phyloP scores from a whole-genome alignment of 2,113 vertebrate genomes.

The Marmota monax region DNA sequence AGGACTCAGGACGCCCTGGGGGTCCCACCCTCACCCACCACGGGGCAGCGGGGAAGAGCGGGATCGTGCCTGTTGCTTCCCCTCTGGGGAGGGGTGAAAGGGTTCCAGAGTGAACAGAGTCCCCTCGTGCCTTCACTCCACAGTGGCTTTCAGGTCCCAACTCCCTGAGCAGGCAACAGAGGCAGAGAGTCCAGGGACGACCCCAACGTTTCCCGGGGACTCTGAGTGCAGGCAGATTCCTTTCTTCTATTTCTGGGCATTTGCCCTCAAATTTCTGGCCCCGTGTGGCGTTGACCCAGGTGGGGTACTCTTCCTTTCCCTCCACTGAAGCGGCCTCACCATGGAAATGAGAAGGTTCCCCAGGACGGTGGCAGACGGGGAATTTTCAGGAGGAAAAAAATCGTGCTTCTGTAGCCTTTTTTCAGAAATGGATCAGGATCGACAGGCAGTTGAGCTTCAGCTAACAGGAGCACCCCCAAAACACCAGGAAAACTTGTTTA shows the following conservation, averaged over 20 bases:
- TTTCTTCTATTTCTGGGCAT: background rate
- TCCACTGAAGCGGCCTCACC: fast-evolving
- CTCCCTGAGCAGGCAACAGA: background rate
- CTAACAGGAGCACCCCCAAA: background rate
- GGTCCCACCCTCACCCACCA: background rate
- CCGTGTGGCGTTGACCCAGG: fast-evolving
- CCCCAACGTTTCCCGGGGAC: background rate
- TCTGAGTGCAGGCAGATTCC: background rate
- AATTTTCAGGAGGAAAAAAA: background rate
- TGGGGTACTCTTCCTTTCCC: no score
- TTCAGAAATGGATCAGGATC: background rate
- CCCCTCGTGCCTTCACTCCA: background rate
- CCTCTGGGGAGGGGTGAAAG: background rate
- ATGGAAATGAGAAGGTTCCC: background rate
- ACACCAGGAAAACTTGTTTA: background rate
- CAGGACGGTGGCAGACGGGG: background rate
- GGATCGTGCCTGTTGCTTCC: background rate
- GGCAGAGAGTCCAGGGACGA: fast-evolving
- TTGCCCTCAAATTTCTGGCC: background rate
- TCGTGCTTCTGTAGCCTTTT: background rate
- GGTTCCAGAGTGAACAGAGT: no score
- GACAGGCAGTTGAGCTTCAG: background rate
- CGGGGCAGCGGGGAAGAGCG: background rate
- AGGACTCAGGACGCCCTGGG: background rate
- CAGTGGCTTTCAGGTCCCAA: fast-evolving